Percentiles rank a stretch among this genome's conserved stretches.
phyloP scores from a whole-genome alignment of 2,113 vertebrate species.

The Pseudorhombus dupliciocellatus region DNA sequence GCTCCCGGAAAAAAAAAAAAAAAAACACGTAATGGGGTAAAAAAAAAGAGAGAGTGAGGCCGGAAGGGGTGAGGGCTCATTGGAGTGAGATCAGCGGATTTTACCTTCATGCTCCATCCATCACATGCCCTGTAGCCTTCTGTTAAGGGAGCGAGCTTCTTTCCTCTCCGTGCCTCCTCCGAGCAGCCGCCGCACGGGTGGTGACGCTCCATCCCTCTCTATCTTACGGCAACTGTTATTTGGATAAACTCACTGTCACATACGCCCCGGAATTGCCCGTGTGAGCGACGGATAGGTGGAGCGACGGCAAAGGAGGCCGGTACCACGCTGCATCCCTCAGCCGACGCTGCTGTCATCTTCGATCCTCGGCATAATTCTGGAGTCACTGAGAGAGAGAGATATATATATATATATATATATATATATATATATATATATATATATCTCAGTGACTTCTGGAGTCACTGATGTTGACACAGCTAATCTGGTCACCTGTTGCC shows the following conservation, averaged over 20 bases:
- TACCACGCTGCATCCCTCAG: neutral
- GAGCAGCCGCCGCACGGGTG: neutral
- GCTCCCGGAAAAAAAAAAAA: slow-evolving; percentile 6
- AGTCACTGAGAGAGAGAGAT: too few species aligned
- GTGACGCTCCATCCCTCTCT: slow-evolving; percentile 49
- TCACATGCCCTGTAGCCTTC: slow-evolving; percentile 57
- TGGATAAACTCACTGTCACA: slow-evolving; percentile 61
- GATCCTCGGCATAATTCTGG: neutral
- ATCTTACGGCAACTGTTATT: slow-evolving; percentile 61
- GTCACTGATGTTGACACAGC: neutral
- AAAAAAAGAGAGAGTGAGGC: slow-evolving; percentile 6
- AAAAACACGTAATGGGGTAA: neutral
- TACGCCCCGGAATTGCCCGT: slow-evolving; percentile 34
- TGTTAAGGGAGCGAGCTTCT: slow-evolving; percentile 37
- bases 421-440: too few species aligned
- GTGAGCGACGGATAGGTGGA: slow-evolving; percentile 51
- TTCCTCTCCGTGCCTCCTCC: slow-evolving; percentile 26
- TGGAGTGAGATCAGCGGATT: slow-evolving; percentile 43
- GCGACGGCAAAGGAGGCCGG: slow-evolving; percentile 35
- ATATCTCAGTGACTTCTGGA: neutral
- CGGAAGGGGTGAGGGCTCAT: slow-evolving; percentile 17
- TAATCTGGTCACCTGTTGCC: neutral
- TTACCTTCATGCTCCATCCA: slow-evolving; percentile 42
- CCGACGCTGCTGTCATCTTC: slow-evolving; percentile 24
- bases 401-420: too few species aligned